Evolutionary conservation across 2,888 invertebrate genomes (phyloP).

Genomic region (Cataglyphis rosenhaueri): DNA sequence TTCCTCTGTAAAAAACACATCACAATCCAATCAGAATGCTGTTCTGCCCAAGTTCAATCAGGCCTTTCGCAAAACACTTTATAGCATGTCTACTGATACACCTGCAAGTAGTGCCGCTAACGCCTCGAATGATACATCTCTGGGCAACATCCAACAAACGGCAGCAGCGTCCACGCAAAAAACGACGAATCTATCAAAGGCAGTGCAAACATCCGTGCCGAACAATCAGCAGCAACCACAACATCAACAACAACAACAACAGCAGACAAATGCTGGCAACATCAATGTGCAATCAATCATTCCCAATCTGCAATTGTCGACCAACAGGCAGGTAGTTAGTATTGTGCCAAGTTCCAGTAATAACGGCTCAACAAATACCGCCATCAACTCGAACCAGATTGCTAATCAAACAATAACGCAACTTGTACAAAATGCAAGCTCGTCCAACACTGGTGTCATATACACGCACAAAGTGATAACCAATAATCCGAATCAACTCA

Average conservation of each 20-base stretch:
- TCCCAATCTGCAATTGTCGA: slow-evolving; percentile 79
- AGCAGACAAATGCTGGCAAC: slow-evolving; percentile 65
- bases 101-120: slow-evolving; percentile 61
- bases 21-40: slow-evolving; percentile 78
- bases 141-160: slow-evolving; percentile 63
- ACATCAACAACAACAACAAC: slow-evolving; percentile 59
- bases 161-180: slow-evolving; percentile 75
- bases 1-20: slow-evolving; percentile 67
- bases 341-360: slow-evolving; percentile 80
- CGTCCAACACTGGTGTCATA: slow-evolving; percentile 88
- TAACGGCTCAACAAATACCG: slow-evolving; percentile 66
- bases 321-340: slow-evolving; percentile 81
- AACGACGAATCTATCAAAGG: slow-evolving; percentile 83
- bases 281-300: slow-evolving; percentile 81
- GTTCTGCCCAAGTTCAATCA: slow-evolving; percentile 92
- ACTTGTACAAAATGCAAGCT: slow-evolving; percentile 79
- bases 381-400: slow-evolving; percentile 66
- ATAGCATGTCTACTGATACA: slow-evolving; percentile 73
- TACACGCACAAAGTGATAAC: slow-evolving; percentile 90
- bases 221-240: slow-evolving; percentile 73
- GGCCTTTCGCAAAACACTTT: slow-evolving; percentile 91
- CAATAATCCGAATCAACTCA: slow-evolving; percentile 82
- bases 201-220: slow-evolving; percentile 84
- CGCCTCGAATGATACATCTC: slow-evolving; percentile 58
- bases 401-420: slow-evolving; percentile 81